Evolutionary conservation across 2,888 invertebrate species (phyloP), one percentile per base, ranked within the genome.

Genomic region (Podabrus alpinus): DNA sequence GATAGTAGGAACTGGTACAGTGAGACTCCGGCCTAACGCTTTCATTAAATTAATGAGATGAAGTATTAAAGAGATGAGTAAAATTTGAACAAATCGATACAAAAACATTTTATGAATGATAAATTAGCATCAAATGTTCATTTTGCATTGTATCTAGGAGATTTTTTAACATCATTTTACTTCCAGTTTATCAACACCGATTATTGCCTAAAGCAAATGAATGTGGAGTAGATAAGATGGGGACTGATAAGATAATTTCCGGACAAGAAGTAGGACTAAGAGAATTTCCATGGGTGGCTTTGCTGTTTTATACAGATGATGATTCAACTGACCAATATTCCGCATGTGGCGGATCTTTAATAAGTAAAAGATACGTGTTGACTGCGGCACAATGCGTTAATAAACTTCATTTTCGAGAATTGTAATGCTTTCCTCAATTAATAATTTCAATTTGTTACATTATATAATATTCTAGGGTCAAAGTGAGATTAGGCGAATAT

Each of bases 321-420:
- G 17, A 71, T 5, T 61, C 74, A 25, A 19, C 69, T 61, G 78
- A 71, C 21, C 1, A 7, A n/a, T 2, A 1, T 7, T 83, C 87
- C 17, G 79, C 86, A 1, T 91, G 91, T 79, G 90, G 89, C 0
- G 90, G 89, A 9, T 84, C 87, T 3, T 86, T 91, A 1, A 90
- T 91, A 79, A 90, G 88, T 77, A 82, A 84, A 0, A 85, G 84
- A 83, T 90, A 90, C 79, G 88, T 90, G 1, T 77, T 91, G 9
- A 90, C 90, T 1, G 90, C 90, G 1, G 90, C 83, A 0, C 88
- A 89, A 77, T 89, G 89, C 13, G 3, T n/a, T n/a, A n/a, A n/a
- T n/a, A n/a, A n/a, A n/a, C n/a, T 21, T 2, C 13, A 13, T 13
- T 3, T 0, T 21, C 4, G 7, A 9, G 19, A 7, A 19, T 21